These are phyloP conservation scores for Athripsodes cinereus DNA, from an alignment of 2,888 invertebrate species.

Conservation along the genomic window DNA sequence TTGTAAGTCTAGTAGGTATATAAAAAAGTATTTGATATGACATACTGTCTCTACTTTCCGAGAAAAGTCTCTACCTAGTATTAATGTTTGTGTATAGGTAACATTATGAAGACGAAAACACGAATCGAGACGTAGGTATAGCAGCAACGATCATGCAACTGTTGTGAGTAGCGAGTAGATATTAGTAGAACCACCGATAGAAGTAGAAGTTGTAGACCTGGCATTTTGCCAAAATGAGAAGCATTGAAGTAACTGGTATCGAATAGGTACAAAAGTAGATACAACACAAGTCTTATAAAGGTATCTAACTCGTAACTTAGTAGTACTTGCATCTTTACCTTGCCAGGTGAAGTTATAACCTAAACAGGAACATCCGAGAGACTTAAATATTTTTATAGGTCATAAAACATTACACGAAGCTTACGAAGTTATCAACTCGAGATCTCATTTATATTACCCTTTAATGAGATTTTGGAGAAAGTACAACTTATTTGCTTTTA, in stretches of 20 bases:
- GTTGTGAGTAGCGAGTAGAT: background rate
- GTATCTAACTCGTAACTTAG: too few relatives aligned
- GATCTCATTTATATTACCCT: background rate
- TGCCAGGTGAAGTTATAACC: too few relatives aligned
- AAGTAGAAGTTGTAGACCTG: background rate
- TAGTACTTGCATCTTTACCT: too few relatives aligned
- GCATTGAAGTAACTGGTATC: background rate
- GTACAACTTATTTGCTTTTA: background rate
- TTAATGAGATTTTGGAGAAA: slow-evolving; percentile 1
- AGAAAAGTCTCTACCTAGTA: too few relatives aligned
- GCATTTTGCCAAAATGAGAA: background rate
- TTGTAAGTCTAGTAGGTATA: too few relatives aligned
- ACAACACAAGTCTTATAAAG: too few relatives aligned
- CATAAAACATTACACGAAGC: background rate
- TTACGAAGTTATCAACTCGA: background rate
- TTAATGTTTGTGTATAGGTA: too few relatives aligned
- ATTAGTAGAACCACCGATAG: background rate
- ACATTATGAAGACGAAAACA: background rate
- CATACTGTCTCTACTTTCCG: too few relatives aligned
- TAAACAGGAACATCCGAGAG: background rate
- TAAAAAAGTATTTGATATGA: too few relatives aligned
- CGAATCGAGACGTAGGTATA: background rate
- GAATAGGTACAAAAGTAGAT: too few relatives aligned
- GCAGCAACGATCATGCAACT: background rate
- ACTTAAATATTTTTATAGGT: background rate